Conservation (phyloP, 2,797 vertebrate species). For the Pelochelys cantorii region DNA sequence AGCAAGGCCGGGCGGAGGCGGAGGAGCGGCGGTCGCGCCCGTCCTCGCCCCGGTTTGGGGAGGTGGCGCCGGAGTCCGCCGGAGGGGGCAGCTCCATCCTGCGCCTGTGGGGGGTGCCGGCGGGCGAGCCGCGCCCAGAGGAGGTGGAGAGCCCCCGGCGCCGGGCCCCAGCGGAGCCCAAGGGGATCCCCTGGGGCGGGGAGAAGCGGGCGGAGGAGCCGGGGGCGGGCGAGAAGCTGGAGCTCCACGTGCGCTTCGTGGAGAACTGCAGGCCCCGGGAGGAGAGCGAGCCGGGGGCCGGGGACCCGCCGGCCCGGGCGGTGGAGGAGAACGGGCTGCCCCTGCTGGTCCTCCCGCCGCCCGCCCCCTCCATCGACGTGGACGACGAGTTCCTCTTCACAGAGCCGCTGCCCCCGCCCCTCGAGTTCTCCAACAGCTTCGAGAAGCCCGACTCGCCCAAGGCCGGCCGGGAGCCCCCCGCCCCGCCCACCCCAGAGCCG, state of each 20-base stretch:
- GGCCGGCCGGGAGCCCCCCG: conserved; percentile 45
- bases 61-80: conserved; percentile 49
- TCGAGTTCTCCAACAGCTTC: conserved; percentile 94
- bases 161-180: conserved; percentile 63
- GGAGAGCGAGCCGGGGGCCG: conserved; percentile 37
- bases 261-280: conserved; percentile 76
- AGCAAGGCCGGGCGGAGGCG: conserved; percentile 19
- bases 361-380: conserved; percentile 91
- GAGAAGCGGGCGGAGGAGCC: conserved; percentile 79
- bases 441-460: conserved; percentile 82
- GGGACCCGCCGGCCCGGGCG: conserved; percentile 35
- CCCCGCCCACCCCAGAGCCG: conserved; percentile 78
- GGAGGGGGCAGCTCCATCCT: conserved; percentile 60
- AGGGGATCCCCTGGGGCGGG: conserved; percentile 80
- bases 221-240: conserved; percentile 82
- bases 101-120: conserved; percentile 71
- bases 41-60: conserved; percentile 45
- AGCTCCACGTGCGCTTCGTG: conserved; percentile 80
- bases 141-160: conserved; percentile 44
- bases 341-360: conserved; percentile 90
- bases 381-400: conserved; percentile 93
- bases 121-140: conserved; percentile 45
- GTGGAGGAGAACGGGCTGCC: conserved; percentile 81
- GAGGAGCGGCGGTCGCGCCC: conserved; percentile 55
- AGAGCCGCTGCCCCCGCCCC: conserved; percentile 91